A percentile compares a stretch with the other conserved stretches of the same genome.
Conservation (phyloP, 2,113 vertebrate genomes). For the Rhinoderma darwinii region DNA sequence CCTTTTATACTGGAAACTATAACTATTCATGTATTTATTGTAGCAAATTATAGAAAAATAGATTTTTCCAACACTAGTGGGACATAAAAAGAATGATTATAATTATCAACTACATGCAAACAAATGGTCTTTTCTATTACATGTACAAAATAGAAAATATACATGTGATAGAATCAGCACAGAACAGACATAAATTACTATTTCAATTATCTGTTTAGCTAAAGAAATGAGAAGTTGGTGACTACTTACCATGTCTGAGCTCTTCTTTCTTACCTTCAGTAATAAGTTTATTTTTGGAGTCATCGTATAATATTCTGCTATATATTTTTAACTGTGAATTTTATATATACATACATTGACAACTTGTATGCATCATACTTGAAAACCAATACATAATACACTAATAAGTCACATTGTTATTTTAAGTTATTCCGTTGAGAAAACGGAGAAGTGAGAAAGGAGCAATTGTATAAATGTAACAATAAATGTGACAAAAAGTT, state of each 20-base stretch:
- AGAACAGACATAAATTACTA: not conserved
- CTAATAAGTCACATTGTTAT: not conserved
- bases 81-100: too few relatives aligned
- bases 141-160: not conserved
- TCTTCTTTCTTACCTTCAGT: not conserved
- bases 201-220: not conserved
- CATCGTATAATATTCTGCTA: not conserved
- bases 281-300: not conserved
- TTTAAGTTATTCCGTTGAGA: not conserved
- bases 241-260: conserved; percentile 26
- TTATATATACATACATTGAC: not conserved
- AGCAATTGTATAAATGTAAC: conserved; percentile 14
- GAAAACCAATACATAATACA: conserved; percentile 34
- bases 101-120: too few relatives aligned
- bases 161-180: not conserved
- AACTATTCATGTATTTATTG: too few relatives aligned
- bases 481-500: conserved; percentile 16
- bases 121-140: not conserved
- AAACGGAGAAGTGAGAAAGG: conserved; percentile 20
- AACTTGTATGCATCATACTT: not conserved
- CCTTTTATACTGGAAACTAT: too few relatives aligned
- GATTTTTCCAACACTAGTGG: too few relatives aligned
- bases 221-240: not conserved
- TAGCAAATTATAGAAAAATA: too few relatives aligned
- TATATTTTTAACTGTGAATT: not conserved